These are phyloP conservation scores for Rhea americana DNA, from an alignment of 2,113 vertebrate genomes.

Conservation along the genomic window DNA sequence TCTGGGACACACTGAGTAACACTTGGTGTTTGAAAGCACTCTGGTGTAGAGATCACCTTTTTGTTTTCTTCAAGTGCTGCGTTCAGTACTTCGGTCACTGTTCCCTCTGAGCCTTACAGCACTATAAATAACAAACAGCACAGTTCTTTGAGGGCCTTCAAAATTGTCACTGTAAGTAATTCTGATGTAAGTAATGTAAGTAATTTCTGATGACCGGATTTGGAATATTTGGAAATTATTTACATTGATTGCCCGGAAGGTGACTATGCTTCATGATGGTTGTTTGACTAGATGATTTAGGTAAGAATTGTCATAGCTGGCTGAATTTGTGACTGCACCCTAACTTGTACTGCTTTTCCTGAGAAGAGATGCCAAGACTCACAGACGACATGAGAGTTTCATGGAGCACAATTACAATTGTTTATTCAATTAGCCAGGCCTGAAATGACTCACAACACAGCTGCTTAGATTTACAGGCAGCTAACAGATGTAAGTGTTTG, in stretches of 20 bases:
- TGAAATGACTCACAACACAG: conserved; percentile 66
- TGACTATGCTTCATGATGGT: not conserved
- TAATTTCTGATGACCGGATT: not conserved
- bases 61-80: not conserved
- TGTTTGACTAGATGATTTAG: not conserved
- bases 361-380: conserved; percentile 7
- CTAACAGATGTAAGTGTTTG: conserved; percentile 63
- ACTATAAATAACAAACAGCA: not conserved
- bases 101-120: not conserved
- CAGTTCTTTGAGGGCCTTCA: not conserved
- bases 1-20: not conserved
- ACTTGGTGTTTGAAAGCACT: not conserved
- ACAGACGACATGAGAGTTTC: conserved; percentile 28
- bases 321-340: not conserved
- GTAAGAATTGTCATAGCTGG: not conserved
- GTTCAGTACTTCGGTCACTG: not conserved
- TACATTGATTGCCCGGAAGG: not conserved
- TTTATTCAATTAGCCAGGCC: conserved; percentile 61
- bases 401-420: conserved; percentile 45
- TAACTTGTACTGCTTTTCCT: conserved; percentile 6
- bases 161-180: not conserved
- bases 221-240: not conserved
- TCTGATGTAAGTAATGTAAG: too few species aligned
- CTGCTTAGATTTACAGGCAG: conserved; percentile 68
- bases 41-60: not conserved